Evolutionary conservation across 2,888 invertebrate genomes (phyloP), one percentile per base, ranked within the genome.

Genomic region (Chirona hameri): DNA sequence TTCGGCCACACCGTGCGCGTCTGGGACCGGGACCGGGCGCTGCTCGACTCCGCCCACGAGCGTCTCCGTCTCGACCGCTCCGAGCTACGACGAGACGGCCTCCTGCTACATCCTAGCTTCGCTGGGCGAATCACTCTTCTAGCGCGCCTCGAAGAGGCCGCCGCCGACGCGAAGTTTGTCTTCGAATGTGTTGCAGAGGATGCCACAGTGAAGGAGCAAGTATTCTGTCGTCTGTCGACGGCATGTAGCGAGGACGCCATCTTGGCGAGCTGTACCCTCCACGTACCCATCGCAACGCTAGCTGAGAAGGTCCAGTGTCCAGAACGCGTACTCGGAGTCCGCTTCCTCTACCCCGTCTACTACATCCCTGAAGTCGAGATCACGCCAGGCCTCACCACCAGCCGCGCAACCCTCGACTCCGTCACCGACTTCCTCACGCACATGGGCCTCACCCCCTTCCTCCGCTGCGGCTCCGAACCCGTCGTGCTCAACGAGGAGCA

Each of bases 371-470:
- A 89, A 85, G 86, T 87, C 1, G 87, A 87, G 84, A 81, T 87
- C 15, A 84, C 86, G 3, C 84, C 85, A 21, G 82, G 84, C 15
- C 83, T 83, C 84, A 84, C 86, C 69, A 89, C 89, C 12, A 87
- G 88, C 24, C 84, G 86, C 55, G 83, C 84, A 81, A 86, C 87
- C 24, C 86, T 89, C 29, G 87, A 88, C 83, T 88, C 86, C 87
- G 88, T 88, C 88, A 84, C 46, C 21, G 24, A 27, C 15, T 86
- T 89, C 83, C 84, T 89, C 60, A 88, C 88, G 84, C 86, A 86
- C 84, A 89, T 89, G 89, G 89, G 89, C 0, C 89, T 89, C 84
- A 88, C 89, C 5, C 85, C 89, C 81, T 89, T 89, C 84, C 89
- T 89, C 83, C 85, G 89, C 82, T 88, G 88, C 55, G 89, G 89